Base-by-base conservation (phyloP, 2,888 invertebrate genomes). In the Automeris io region DNA sequence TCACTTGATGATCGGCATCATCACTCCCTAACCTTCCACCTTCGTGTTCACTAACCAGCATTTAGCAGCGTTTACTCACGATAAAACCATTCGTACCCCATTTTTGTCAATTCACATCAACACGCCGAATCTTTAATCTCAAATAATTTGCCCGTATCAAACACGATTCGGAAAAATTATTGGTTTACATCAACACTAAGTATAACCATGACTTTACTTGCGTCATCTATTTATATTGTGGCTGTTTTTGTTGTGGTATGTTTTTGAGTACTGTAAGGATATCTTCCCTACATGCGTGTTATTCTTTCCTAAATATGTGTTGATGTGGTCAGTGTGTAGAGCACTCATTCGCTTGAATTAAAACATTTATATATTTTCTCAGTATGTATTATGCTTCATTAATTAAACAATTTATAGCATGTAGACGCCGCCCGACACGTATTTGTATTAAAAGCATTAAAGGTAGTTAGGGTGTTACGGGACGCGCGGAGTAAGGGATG, bases 101-200 rank as follows among this genome's bases (percentile, higher is more conserved):
- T 34, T 34, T 39, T 29, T 26, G 34, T 35, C 34, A 34, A 34
- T 34, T 16, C 16, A 23, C 23, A 39, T 39, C 39, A 32, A 22
- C 18, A 16, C 18, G 22, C n/a, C 26, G 33, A 22, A 39, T 39
- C 39, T 39, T 29, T n/a, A 18, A 35, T 61, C 61, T 67, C 34
- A 52, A 60, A 72, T 74, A 68, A 72, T 75, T 79, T 79, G 72
- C 53, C 62, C 57, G 68, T 59, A 70, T 77, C 74, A 73, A 76
- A 64, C 70, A 59, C 65, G 57, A 59, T 60, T 63, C 58, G 56
- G 54, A 47, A 58, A 57, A 60, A 66, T 46, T 44, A 47, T 68
- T 46, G 63, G 66, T 46, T 57, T 57, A 61, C 58, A 60, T 60
- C 59, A 58, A 51, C 53, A 57, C 65, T 66, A 55, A 58, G 76